These are phyloP conservation scores for Caenorhabditis plicata DNA, from an alignment of 2,888 invertebrate species.

Conservation along the genomic window DNA sequence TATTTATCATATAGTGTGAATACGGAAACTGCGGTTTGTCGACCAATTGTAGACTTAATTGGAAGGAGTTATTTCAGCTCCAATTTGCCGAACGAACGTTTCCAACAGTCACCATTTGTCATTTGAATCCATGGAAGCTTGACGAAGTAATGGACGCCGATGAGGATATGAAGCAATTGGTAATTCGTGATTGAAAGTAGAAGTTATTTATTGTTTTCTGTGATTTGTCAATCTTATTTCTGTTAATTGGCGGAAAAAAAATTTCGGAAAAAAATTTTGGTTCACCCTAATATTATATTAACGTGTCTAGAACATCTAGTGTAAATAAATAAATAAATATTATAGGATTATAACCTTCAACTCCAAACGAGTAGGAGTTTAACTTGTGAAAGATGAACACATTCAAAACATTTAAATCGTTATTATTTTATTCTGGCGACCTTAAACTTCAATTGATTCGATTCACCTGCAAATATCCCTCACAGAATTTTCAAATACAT, in stretches of 20 bases:
- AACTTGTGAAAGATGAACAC: too few relatives aligned
- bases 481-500: background rate
- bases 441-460: too few relatives aligned
- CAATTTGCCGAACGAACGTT: conserved; percentile 59
- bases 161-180: conserved; percentile 36
- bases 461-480: too few relatives aligned
- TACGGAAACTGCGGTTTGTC: conserved; percentile 52
- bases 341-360: too few relatives aligned
- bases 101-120: conserved; percentile 63
- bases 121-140: conserved; percentile 61
- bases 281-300: too few relatives aligned
- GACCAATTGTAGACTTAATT: background rate
- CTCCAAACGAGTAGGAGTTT: too few relatives aligned
- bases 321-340: too few relatives aligned
- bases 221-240: background rate
- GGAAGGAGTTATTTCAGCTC: conserved; percentile 34
- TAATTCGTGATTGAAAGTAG: conserved; percentile 9
- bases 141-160: conserved; percentile 16
- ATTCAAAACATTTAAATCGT: too few relatives aligned
- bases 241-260: too few relatives aligned
- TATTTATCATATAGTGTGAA: conserved; percentile 53
- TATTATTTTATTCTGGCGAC: too few relatives aligned
- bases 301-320: too few relatives aligned
- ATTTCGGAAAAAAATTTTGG: too few relatives aligned
- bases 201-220: conserved; percentile 1